phyloP scores from a whole-genome alignment of 2,113 vertebrate species.

The Zosterops borbonicus region DNA sequence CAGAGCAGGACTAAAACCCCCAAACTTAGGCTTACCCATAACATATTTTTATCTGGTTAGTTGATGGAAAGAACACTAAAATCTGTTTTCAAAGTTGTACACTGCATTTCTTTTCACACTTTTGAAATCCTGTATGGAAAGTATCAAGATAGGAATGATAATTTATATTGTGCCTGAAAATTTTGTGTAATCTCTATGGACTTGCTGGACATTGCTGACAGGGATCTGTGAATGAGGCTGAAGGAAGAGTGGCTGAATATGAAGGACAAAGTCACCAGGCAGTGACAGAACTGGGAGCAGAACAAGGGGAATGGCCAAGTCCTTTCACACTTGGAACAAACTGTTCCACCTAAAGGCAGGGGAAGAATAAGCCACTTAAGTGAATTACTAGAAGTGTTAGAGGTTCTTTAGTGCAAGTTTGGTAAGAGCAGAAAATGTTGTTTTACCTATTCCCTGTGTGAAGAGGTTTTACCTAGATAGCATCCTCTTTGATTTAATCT shows the following conservation, averaged over 20 bases:
- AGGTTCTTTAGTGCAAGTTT: not conserved
- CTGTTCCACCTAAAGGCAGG: not conserved
- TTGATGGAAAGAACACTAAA: not conserved
- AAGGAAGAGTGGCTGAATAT: not conserved
- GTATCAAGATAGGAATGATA: not conserved
- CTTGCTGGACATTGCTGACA: not conserved
- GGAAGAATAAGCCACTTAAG: not conserved
- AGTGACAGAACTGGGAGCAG: not conserved
- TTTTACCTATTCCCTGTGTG: not conserved
- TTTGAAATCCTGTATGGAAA: fast-evolving
- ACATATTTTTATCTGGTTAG: not conserved
- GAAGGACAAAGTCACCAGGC: not conserved
- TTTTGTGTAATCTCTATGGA: not conserved
- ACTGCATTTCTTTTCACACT: not conserved
- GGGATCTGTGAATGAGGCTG: not conserved
- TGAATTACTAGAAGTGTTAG: not conserved
- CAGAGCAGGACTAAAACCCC: not conserved
- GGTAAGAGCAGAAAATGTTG: not conserved
- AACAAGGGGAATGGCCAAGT: not conserved
- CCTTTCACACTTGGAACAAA: not conserved
- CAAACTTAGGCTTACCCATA: not conserved
- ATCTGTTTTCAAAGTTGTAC: not conserved
- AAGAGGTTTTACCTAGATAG: not conserved
- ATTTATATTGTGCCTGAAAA: not conserved
- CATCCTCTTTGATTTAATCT: not conserved